Evolutionary conservation across 2,113 vertebrate genomes (phyloP), one percentile per base, ranked within the genome.

Genomic region (Genyomyrus donnyi): DNA sequence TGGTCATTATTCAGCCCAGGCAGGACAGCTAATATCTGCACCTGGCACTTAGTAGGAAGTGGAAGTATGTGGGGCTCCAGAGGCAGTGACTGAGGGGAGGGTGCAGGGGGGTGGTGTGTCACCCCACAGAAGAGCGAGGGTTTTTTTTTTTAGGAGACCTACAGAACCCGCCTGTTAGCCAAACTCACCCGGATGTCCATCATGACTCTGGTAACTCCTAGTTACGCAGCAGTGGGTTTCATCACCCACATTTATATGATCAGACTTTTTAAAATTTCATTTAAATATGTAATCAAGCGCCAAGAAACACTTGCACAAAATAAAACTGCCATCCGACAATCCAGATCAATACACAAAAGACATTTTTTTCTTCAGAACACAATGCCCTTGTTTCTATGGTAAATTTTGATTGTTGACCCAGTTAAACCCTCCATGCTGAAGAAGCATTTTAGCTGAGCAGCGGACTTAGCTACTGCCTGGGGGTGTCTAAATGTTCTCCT

Each of bases 11-110:
- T 92, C 90, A 90, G 88, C 88, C 77, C 80, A 88, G 49, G 58
- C 86, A 88, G 86, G 90, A 90, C 91, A 88, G 85, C 89, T 91
- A 91, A 88, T 90, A 89, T 88, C 89, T 74, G 87, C 80, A 66
- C 90, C 88, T 83, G 53, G 77, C 89, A 88, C 89, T 90, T 85
- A 87, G 24, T 88, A 87, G 89, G 70, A 49, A 89, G 45, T 62
- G 53, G 88, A 91, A 91, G 87, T 58, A 66, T 74, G 21, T 83
- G 77, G 87, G 89, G 88, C 62, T 88, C 49, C 17, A 48, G 89
- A 88, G 53, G 86, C 11, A 48, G 88, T 66, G 87, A 52, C 35
- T 35, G 27, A 85, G 66, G 88, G 48, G 74, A 58, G 62, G 87
- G 74, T 84, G 62, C 74, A 39, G 2, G 2, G 58, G 62, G 62